phyloP scores from a whole-genome alignment of 2,113 vertebrate genomes.

The Neotoma lepida region DNA sequence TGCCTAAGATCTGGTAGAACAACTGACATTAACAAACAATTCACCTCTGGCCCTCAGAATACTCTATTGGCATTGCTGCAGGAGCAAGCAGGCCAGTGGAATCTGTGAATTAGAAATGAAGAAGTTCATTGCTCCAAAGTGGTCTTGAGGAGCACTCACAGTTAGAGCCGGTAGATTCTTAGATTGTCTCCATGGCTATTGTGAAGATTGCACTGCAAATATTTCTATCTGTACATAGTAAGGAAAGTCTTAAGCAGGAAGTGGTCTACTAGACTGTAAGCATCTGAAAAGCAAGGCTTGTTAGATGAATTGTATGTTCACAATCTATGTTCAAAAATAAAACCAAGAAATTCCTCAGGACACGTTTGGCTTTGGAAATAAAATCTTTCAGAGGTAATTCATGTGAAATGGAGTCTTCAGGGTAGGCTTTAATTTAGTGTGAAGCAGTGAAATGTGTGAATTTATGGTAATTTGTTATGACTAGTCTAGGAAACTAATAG shows the following conservation, averaged over 20 bases:
- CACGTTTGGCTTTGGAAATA: not conserved
- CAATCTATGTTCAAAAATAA: not conserved
- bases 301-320: not conserved
- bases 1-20: not conserved
- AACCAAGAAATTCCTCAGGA: not conserved
- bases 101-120: not conserved
- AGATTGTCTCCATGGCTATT: not conserved
- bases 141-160: not conserved
- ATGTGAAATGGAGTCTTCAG: not conserved
- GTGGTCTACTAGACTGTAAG: not conserved
- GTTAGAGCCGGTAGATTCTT: not conserved
- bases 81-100: not conserved
- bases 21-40: not conserved
- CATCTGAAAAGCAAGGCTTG: not conserved
- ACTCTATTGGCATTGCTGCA: not conserved
- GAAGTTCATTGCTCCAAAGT: not conserved
- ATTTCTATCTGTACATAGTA: not conserved
- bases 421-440: not conserved
- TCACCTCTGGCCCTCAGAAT: not conserved
- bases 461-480: not conserved
- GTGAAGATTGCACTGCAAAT: not conserved
- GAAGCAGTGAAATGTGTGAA: not conserved
- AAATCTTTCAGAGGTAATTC: not conserved
- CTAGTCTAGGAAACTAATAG: not conserved
- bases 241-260: not conserved